A percentile compares a stretch with the other conserved stretches of the same genome.
phyloP scores from a whole-genome alignment of 1,140 invertebrate genomes.

The Leptinotarsa undecemlineata region DNA sequence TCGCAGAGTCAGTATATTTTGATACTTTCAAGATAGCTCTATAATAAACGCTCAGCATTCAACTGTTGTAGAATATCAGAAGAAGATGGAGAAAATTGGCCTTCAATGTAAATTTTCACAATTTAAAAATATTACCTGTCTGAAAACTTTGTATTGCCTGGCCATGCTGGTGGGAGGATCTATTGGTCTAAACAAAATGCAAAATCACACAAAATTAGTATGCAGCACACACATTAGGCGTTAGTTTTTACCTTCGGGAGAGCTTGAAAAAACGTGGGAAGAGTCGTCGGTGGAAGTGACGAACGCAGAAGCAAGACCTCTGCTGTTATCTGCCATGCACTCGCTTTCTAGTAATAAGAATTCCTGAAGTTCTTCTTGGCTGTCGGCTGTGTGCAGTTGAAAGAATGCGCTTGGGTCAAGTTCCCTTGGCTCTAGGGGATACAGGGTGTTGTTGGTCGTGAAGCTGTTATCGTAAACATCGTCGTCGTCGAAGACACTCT shows the following conservation, averaged over 20 bases:
- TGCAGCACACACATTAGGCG: slow-evolving; percentile 30
- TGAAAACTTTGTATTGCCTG: slow-evolving; percentile 34
- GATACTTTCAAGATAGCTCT: too few relatives aligned
- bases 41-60: too few relatives aligned
- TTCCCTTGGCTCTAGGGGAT: slow-evolving; percentile 64
- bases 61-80: too few relatives aligned
- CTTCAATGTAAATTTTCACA: too few relatives aligned
- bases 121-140: slow-evolving; percentile 34
- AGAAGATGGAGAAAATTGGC: too few relatives aligned
- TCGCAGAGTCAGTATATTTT: too few relatives aligned
- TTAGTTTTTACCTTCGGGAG: slow-evolving; percentile 42
- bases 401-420: slow-evolving; percentile 63
- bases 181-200: slow-evolving; percentile 42
- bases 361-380: slow-evolving; percentile 68
- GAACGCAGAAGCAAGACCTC: slow-evolving; percentile 58
- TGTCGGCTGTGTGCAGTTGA: slow-evolving; percentile 65
- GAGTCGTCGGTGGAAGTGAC: slow-evolving; percentile 31
- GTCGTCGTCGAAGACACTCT: slow-evolving; percentile 24
- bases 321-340: slow-evolving; percentile 60
- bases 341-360: slow-evolving; percentile 68
- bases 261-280: slow-evolving; percentile 6
- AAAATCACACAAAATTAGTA: slow-evolving; percentile 40
- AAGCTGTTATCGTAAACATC: slow-evolving; percentile 36
- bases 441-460: slow-evolving; percentile 55
- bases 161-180: slow-evolving; percentile 35